Base-by-base conservation (phyloP, 2,113 vertebrate species). In the Ifrita kowaldi region DNA sequence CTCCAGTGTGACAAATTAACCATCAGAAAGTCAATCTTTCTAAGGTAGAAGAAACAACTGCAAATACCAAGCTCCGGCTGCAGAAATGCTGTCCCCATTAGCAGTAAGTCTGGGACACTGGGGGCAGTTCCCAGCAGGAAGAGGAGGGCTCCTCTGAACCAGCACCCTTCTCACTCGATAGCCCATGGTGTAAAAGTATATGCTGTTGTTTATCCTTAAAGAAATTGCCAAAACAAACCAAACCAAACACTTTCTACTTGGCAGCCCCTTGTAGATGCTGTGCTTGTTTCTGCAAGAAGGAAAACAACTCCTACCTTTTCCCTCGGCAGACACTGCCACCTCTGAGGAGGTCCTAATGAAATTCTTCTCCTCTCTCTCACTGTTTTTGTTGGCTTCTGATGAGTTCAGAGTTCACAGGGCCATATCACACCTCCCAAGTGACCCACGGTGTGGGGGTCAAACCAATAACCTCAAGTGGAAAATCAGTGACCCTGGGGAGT, bases 391-490 rank as follows among this genome's bases (percentile, higher is more conserved):
- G 92, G 79, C 94, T 97, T 63, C 96, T 75, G 94, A 86, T 67
- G 78, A 96, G 96, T 96, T 94, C 97, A 97, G 93, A 97, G 97
- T 97, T 97, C 97, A 97, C 79, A 91, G 91, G 75, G 78, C 75
- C 37, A 24, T 80, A 95, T 97, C 97, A 94, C 96, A 96, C 96
- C 96, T 97, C 82, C 89, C 67, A 95, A 83, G 59, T 95, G 97
- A 97, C 95, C 97, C 94, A 88, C 0, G 2, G 55, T 90, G 93
- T 97, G 93, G 63, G 92, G 96, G 96, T 96, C 95, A 97, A 95
- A 89, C 57, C 88, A 97, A 95, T 96, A 96, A 95, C 87, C 90
- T 96, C 95, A 95, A 96, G 91, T 94, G 92, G 94, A 97, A 97
- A 95, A 93, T 96, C 87, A 96, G 47, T 89, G 95, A 95, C 96